Conservation (phyloP, 2,888 invertebrate species). For the Euspilapteryx auroguttella region DNA sequence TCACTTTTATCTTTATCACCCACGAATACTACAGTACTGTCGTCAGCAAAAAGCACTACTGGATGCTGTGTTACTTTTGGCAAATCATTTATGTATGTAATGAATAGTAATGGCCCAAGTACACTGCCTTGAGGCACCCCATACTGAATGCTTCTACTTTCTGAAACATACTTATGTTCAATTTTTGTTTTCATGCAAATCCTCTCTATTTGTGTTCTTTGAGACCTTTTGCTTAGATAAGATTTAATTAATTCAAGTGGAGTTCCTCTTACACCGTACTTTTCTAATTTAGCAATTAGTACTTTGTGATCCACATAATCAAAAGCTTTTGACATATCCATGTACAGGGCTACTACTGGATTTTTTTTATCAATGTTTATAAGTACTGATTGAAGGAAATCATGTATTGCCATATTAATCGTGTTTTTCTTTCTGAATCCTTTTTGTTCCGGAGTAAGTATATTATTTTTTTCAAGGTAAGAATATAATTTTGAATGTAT, state of each 20-base stretch:
- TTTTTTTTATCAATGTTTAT: neutral
- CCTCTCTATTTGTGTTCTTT: neutral
- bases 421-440: neutral
- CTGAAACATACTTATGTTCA: too few species aligned
- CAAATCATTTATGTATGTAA: too few species aligned
- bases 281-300: neutral
- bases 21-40: too few species aligned
- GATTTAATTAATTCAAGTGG: neutral
- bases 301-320: slow-evolving; percentile 1
- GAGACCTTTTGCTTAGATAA: neutral
- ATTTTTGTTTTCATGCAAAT: too few species aligned
- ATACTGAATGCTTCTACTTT: too few species aligned
- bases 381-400: neutral
- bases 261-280: neutral
- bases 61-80: too few species aligned
- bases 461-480: neutral
- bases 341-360: neutral
- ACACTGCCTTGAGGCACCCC: too few species aligned
- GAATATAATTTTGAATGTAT: neutral
- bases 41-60: too few species aligned
- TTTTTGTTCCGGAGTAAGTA: neutral
- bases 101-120: too few species aligned
- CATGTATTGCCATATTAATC: neutral
- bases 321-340: slow-evolving; percentile 1
- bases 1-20: too few species aligned